A percentile compares a stretch with the other conserved stretches of the same genome.
Evolutionary conservation across 2,113 vertebrate species (phyloP).

Genomic region (Thermophis baileyi): DNA sequence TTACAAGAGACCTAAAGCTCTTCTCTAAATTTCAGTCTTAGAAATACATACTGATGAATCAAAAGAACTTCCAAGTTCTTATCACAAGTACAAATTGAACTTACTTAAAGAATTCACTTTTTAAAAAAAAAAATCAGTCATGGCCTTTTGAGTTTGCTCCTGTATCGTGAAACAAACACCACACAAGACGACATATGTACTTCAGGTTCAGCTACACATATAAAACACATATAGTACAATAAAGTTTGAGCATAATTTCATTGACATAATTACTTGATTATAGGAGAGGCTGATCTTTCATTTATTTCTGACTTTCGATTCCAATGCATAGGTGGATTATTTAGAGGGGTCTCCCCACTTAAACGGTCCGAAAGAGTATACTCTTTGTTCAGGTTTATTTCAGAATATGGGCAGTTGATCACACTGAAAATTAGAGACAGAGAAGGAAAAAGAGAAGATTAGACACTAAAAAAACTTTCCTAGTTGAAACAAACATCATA

Average conservation of each 20-base stretch:
- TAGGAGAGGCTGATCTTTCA: constrained; percentile 63
- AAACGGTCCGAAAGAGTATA: constrained; percentile 79
- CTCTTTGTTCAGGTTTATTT: constrained; percentile 82
- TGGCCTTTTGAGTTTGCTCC: neutral
- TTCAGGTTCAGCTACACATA: neutral
- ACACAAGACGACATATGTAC: neutral
- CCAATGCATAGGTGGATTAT: constrained; percentile 63
- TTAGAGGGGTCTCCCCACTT: constrained; percentile 76
- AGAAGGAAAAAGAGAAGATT: constrained; percentile 9
- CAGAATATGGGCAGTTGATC: constrained; percentile 81
- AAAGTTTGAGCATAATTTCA: neutral
- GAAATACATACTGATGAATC: neutral
- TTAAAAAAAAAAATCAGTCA: neutral
- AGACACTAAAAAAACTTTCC: constrained; percentile 23
- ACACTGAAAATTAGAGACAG: constrained; percentile 63
- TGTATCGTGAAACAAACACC: constrained; percentile 4
- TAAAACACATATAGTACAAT: accelerated
- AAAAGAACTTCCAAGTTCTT: neutral
- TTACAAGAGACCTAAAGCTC: neutral
- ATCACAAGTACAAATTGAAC: neutral
- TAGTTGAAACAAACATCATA: neutral
- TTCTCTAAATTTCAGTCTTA: neutral
- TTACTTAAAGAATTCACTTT: neutral
- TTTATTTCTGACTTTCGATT: constrained; percentile 68
- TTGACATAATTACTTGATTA: constrained; percentile 70